These are phyloP conservation scores for Dinoponera quadriceps DNA, from an alignment of 1,140 invertebrate genomes.

Conservation along the genomic window DNA sequence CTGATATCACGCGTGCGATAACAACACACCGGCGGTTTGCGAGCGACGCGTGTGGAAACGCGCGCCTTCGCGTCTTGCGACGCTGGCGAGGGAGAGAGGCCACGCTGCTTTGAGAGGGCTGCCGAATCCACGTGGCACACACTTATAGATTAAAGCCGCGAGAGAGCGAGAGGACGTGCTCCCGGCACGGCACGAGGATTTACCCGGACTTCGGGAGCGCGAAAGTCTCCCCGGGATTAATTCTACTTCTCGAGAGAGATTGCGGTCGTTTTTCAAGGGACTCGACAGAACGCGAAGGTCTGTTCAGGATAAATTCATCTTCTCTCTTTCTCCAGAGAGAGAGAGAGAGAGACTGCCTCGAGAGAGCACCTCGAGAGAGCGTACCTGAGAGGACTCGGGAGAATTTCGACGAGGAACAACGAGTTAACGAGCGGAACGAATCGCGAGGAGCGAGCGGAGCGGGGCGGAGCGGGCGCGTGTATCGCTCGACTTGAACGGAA, in stretches of 20 bases:
- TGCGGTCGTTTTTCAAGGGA: neutral
- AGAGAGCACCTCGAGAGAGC: neutral
- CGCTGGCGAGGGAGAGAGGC: neutral
- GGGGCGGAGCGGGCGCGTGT: neutral
- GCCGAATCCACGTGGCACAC: slow-evolving; percentile 60
- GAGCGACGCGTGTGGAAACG: neutral
- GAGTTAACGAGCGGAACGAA: slow-evolving; percentile 5
- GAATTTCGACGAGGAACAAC: neutral
- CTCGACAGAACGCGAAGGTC: neutral
- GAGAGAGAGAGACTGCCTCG: too few species aligned
- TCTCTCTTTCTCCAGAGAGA: too few species aligned
- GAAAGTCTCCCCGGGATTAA: neutral
- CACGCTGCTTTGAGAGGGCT: neutral
- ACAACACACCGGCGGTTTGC: neutral
- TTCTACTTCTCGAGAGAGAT: neutral
- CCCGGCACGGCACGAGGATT: slow-evolving; percentile 36
- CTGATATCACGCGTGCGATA: slow-evolving; percentile 39
- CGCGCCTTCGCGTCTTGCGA: neutral
- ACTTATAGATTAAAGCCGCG: slow-evolving; percentile 55
- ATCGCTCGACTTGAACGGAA: slow-evolving; percentile 1
- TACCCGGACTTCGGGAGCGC: neutral
- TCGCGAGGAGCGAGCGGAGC: neutral
- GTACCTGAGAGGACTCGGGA: neutral
- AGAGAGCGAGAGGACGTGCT: slow-evolving; percentile 48
- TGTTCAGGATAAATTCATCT: neutral